Base-by-base conservation (phyloP, 2,113 vertebrate species). In the Ochotona curzoniae region DNA sequence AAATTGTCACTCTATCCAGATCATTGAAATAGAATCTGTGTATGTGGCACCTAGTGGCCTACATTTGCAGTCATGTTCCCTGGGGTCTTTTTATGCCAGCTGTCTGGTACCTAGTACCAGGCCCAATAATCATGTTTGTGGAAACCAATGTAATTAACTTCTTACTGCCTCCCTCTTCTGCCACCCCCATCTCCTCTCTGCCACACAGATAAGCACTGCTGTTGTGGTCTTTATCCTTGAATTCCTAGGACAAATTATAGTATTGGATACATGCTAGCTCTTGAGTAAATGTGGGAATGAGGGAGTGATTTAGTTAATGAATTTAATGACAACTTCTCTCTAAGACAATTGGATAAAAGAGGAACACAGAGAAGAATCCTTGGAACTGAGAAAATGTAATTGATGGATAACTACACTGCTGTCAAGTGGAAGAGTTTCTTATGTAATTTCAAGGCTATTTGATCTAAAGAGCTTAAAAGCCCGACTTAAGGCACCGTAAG, bases 211-310 rank as follows among this genome's bases (percentile, higher is more conserved):
- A 7, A 70, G 7, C 8, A 70, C 13, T 18, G 47, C 4, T 49
- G 66, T 49, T 35, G 10, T n/a, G 32, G 1, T 23, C 1, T 20
- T 86, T 26, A 74, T 2, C 26, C 74, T 6, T 90, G 11, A 90
- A 85, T 89, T 78, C 32, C n/a, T 8, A 49, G 7, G 21, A n/a
- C 18, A 67, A 82, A 47, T 1, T 44, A 71, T 10, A 67, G 14
- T 18, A 1, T 78, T 14, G 63, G 4, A 15, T 18, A 30, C 60
- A 9, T 21, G 4, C 83, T 89, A 17, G 28, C 49, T 23, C 14
- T 92, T 91, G 54, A 85, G 8, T 81, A 88, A 78, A 74, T 25
- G 86, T 35, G 64, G 83, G 25, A 85, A 79, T 64, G 47, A 88
- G 23, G 14, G 7, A 94, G 63, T 44, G 57, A 88, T 63, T 74